phyloP scores from a whole-genome alignment of 2,113 vertebrate species.

The Platichthys flesus region DNA sequence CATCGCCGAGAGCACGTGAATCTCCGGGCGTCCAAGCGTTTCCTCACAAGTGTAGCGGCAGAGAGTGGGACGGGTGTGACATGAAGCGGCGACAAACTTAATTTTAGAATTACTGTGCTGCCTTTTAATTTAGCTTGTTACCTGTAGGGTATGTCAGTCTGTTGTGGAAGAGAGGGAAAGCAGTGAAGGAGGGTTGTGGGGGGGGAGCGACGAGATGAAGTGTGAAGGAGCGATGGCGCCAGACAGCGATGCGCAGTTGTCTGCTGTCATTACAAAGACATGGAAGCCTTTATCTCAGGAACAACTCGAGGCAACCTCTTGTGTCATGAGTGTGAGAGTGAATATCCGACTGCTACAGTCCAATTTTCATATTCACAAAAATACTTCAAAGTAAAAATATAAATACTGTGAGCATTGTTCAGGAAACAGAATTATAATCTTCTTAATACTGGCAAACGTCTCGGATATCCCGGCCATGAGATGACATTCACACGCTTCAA shows the following conservation, averaged over 20 bases:
- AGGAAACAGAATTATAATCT: not conserved
- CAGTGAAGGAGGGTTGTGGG: slow-evolving; percentile 31
- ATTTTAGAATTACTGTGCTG: slow-evolving; percentile 69
- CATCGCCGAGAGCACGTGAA: slow-evolving; percentile 47
- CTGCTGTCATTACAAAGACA: slow-evolving; percentile 55
- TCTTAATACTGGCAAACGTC: not conserved
- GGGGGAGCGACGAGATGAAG: slow-evolving; percentile 55
- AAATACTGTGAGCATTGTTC: not conserved
- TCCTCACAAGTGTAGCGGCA: slow-evolving; percentile 50
- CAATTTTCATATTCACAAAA: not conserved
- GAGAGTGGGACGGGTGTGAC: slow-evolving; percentile 62
- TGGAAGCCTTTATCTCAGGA: slow-evolving; percentile 52
- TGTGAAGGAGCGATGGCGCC: slow-evolving; percentile 60
- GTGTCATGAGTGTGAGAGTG: slow-evolving; percentile 42
- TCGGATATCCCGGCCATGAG: not conserved
- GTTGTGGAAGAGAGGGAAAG: slow-evolving; percentile 49
- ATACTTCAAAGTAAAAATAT: not conserved
- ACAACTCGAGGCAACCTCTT: slow-evolving; percentile 60
- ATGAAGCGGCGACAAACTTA: slow-evolving; percentile 62
- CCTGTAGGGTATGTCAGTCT: slow-evolving; percentile 54
- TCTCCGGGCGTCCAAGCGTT: slow-evolving; percentile 58
- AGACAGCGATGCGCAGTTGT: slow-evolving; percentile 62
- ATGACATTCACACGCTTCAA: slow-evolving; percentile 1
- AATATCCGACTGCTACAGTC: slow-evolving; percentile 16
- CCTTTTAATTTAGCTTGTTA: slow-evolving; percentile 74